Percentiles rank a stretch among this genome's conserved stretches.
Conservation (phyloP, 2,113 vertebrate genomes). For the Sceloporus tristichus region DNA sequence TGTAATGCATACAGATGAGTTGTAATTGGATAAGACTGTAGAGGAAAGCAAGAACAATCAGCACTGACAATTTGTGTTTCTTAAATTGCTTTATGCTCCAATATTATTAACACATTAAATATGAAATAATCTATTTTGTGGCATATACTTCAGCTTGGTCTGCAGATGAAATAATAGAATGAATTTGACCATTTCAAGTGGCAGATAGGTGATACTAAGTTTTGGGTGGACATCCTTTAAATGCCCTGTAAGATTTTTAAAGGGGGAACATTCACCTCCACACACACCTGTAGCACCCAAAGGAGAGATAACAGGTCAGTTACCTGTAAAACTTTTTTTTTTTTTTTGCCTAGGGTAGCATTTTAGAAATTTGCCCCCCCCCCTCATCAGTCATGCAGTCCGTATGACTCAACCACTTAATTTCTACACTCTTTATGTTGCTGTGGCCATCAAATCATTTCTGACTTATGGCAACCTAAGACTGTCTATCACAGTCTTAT, state of each 20-base stretch:
- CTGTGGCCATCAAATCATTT: too few species aligned
- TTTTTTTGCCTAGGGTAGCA: background rate
- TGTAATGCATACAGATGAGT: too few species aligned
- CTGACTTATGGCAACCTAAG: too few species aligned
- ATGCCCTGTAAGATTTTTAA: background rate
- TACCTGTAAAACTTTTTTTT: background rate
- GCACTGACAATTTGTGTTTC: too few species aligned
- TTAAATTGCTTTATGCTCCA: too few species aligned
- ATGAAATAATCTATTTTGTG: background rate
- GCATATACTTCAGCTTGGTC: background rate
- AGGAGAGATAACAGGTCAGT: background rate
- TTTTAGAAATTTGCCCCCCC: background rate
- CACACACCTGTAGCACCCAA: background rate
- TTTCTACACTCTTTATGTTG: background rate
- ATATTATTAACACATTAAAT: too few species aligned
- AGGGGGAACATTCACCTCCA: background rate
- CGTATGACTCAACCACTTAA: background rate
- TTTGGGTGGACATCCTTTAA: background rate
- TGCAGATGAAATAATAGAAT: background rate
- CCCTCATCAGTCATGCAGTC: background rate
- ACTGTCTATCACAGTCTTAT: too few species aligned
- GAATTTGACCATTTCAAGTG: background rate
- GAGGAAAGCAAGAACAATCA: too few species aligned
- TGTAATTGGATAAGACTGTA: too few species aligned
- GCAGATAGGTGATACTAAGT: background rate